These are phyloP conservation scores for Scytalopus superciliaris DNA, from an alignment of 2,113 vertebrate genomes.

Conservation along the genomic window DNA sequence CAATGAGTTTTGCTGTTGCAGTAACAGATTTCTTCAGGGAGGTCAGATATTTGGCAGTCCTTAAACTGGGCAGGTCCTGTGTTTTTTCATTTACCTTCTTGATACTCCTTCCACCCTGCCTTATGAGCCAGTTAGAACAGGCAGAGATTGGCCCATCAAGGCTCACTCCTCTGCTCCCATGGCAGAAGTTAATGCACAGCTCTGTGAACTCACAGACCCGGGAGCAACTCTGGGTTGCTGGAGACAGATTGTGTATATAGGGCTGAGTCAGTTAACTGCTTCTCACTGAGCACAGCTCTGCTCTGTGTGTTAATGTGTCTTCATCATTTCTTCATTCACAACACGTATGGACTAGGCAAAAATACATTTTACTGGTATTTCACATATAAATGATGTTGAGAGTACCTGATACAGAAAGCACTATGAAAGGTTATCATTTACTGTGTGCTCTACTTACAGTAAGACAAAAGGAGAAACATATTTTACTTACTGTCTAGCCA, in stretches of 20 bases:
- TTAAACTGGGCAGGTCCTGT: neutral
- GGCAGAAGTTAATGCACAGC: neutral
- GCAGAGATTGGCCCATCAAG: neutral
- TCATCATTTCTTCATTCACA: neutral
- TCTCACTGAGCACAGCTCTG: neutral
- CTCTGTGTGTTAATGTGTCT: neutral
- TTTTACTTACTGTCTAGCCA: slow-evolving; percentile 75
- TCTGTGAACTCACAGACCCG: neutral
- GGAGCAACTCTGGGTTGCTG: neutral
- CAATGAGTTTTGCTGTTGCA: neutral
- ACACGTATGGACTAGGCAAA: neutral
- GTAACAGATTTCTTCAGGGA: slow-evolving; percentile 7
- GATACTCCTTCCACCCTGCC: neutral
- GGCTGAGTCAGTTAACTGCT: neutral
- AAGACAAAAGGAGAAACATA: neutral
- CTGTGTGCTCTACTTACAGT: neutral
- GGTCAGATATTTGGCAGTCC: slow-evolving; percentile 24
- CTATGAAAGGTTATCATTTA: neutral
- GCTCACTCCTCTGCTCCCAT: neutral
- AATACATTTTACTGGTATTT: neutral
- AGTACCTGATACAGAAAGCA: neutral
- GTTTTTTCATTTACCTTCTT: neutral
- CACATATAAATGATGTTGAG: neutral
- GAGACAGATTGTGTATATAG: neutral
- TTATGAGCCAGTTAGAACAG: neutral